Conservation (phyloP, 2,888 invertebrate genomes). For the Saturnia japonica region DNA sequence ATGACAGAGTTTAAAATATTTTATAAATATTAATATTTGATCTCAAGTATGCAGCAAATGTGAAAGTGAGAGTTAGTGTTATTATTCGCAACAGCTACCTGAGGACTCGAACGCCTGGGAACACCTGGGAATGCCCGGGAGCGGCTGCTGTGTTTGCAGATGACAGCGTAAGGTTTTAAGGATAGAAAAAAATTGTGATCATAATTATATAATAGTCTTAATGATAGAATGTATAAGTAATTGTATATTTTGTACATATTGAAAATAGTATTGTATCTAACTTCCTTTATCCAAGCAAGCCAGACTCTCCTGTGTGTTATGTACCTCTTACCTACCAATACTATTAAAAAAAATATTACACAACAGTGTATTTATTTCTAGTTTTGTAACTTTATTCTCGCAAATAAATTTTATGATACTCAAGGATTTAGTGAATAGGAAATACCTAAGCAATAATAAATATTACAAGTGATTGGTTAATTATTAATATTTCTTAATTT, state of each 20-base stretch:
- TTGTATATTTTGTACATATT: conserved; percentile 83
- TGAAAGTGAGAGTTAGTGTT: conserved; percentile 71
- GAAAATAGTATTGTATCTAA: conserved; percentile 82
- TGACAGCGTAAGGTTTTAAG: conserved; percentile 73
- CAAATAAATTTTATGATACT: conserved; percentile 24
- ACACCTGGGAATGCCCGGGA: too few species aligned
- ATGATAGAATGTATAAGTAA: conserved; percentile 74
- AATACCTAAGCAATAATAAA: conserved; percentile 20
- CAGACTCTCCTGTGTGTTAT: conserved; percentile 82
- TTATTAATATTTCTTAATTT: conserved; percentile 22
- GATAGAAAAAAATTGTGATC: conserved; percentile 77
- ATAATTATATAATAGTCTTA: conserved; percentile 79
- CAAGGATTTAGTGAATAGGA: conserved; percentile 22
- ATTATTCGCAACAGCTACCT: conserved; percentile 60
- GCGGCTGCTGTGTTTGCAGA: conserved; percentile 47
- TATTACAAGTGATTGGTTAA: conserved; percentile 20
- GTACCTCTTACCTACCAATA: conserved; percentile 83
- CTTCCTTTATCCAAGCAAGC: conserved; percentile 80
- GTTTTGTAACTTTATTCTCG: conserved; percentile 25
- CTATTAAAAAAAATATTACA: conserved; percentile 83
- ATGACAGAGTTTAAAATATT: conserved; percentile 74
- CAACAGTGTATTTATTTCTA: conserved; percentile 55
- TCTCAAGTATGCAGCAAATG: conserved; percentile 81
- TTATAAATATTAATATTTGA: conserved; percentile 80
- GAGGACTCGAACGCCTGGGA: conserved; percentile 36